Evolutionary conservation across 2,888 invertebrate genomes (phyloP).

Genomic region (Rhopalosiphum nymphaeae): DNA sequence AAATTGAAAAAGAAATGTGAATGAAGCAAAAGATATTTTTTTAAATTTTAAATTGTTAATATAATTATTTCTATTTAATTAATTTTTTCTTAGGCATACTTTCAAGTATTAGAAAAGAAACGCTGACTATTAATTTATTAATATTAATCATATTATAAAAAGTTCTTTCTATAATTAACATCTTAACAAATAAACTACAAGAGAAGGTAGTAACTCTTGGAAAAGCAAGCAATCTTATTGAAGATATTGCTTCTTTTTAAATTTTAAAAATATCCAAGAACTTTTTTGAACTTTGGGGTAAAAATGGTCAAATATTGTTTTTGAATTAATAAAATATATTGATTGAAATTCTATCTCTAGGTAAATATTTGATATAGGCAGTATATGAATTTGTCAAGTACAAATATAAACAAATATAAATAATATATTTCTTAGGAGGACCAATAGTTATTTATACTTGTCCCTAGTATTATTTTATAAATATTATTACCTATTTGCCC

Average conservation of each 20-base stretch:
- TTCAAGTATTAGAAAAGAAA: neutral
- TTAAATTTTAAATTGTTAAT: neutral
- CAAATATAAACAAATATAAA: too few relatives aligned
- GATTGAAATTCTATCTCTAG: constrained; percentile 23
- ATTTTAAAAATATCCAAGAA: neutral
- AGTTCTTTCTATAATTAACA: neutral
- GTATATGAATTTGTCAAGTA: too few relatives aligned
- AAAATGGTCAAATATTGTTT: constrained; percentile 5
- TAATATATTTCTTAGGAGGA: too few relatives aligned
- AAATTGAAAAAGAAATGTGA: neutral
- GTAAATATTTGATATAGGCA: neutral
- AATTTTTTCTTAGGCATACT: neutral
- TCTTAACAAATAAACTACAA: neutral
- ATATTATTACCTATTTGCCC: too few relatives aligned
- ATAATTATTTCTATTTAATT: neutral
- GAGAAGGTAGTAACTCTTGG: neutral
- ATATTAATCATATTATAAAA: constrained; percentile 8
- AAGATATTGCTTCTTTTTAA: constrained; percentile 6
- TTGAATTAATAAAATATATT: constrained; percentile 28
- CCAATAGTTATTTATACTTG: too few relatives aligned
- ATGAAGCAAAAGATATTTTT: neutral
- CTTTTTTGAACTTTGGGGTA: constrained; percentile 13
- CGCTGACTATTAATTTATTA: neutral
- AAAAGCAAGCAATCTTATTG: neutral
- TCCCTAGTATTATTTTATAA: too few relatives aligned